Evolutionary conservation across 64 coral and sea anemone genomes (phyloP).

Genomic region (Dendrophyllia cribrosa): DNA sequence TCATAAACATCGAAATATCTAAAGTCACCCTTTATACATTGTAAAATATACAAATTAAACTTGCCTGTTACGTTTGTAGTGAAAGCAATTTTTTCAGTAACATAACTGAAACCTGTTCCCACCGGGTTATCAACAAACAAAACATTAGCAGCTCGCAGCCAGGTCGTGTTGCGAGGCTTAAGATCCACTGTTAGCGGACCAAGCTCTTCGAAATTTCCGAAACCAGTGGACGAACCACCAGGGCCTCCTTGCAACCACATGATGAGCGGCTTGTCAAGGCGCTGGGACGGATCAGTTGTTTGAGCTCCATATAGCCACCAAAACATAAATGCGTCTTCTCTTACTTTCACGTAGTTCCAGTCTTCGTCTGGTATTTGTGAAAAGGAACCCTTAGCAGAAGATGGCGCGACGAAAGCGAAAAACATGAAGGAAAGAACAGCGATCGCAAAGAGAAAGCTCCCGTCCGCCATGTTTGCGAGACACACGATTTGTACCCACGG

Average conservation of each 20-base stretch:
- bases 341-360: constrained; percentile 89
- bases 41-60: neutral
- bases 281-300: constrained; percentile 7
- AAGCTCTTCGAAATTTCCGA: constrained; percentile 96
- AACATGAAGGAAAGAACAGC: neutral
- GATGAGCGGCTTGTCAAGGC: constrained; percentile 72
- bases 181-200: constrained; percentile 84
- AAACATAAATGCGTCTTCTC: constrained; percentile 92
- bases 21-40: too few species aligned
- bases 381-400: neutral
- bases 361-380: constrained; percentile 82
- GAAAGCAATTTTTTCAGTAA: constrained; percentile 81
- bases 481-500: too few species aligned
- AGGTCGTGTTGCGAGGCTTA: constrained; percentile 81
- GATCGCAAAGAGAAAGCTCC: neutral
- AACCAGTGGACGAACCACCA: constrained; percentile 91
- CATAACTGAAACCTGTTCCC: constrained; percentile 89
- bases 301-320: constrained; percentile 97
- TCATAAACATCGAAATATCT: too few species aligned
- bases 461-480: neutral
- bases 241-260: constrained; percentile 99
- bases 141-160: constrained; percentile 87
- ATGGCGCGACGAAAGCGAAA: neutral
- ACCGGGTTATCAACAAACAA: constrained; percentile 99
- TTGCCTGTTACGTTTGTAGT: constrained; percentile 91